These are phyloP conservation scores for Microplitis deprimator DNA, from an alignment of 2,888 invertebrate species.

Conservation along the genomic window DNA sequence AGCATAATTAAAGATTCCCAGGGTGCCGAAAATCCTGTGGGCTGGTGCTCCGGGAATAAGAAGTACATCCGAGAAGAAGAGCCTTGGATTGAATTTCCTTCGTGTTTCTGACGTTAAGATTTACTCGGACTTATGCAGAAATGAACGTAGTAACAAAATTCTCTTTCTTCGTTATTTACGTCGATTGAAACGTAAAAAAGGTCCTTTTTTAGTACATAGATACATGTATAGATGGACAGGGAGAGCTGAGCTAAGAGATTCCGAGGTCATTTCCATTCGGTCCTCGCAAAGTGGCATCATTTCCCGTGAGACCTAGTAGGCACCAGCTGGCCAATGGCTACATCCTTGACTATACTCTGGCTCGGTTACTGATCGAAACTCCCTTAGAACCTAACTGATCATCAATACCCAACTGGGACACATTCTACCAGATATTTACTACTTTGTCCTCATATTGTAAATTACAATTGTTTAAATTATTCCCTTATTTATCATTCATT, in stretches of 20 bases:
- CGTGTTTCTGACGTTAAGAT: constrained; percentile 3
- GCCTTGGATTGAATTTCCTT: constrained; percentile 4
- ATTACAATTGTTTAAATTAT: constrained; percentile 5
- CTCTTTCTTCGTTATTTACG: background rate
- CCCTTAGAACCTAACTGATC: constrained; percentile 56
- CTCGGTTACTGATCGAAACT: constrained; percentile 35
- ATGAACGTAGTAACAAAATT: constrained; percentile 11
- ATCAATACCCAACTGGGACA: constrained; percentile 19
- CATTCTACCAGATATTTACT: background rate
- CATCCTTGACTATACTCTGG: background rate
- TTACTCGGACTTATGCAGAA: background rate
- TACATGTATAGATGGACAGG: background rate
- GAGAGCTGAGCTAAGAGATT: constrained; percentile 55
- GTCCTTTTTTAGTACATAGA: background rate
- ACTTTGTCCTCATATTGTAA: background rate
- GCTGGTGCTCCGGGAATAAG: constrained; percentile 10
- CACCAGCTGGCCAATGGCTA: constrained; percentile 44
- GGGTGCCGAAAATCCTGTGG: constrained; percentile 40
- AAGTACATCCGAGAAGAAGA: background rate
- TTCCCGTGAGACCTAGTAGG: constrained; percentile 63
- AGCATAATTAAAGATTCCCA: constrained; percentile 69
- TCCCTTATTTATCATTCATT: background rate
- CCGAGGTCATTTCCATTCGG: constrained; percentile 69
- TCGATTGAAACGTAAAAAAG: constrained; percentile 9
- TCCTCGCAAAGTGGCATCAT: constrained; percentile 69